Evolutionary conservation across 1,140 invertebrate genomes (phyloP).

Genomic region (Hylyphantes graminicola): DNA sequence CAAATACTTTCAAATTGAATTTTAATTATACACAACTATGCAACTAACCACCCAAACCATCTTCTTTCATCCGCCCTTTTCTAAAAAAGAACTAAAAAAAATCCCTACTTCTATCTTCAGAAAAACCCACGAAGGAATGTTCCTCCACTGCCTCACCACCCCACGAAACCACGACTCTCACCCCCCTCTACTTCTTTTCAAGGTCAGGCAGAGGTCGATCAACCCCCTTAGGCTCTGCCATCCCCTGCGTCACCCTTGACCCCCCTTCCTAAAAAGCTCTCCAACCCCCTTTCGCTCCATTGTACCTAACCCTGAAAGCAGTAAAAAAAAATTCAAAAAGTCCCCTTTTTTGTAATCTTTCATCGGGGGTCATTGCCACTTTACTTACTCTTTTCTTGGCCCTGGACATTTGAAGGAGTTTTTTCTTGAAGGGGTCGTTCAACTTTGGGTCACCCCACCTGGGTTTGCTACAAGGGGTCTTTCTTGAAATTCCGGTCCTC

Average conservation of each 20-base stretch:
- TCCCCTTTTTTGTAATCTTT: constrained; percentile 10
- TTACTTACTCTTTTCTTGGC: constrained; percentile 1
- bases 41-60: too few relatives aligned
- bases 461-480: constrained; percentile 14
- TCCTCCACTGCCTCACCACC: too few relatives aligned
- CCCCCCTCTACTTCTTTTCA: neutral
- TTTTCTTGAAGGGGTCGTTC: constrained; percentile 30
- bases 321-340: neutral
- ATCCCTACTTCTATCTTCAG: too few relatives aligned
- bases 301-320: constrained; percentile 8
- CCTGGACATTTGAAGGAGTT: constrained; percentile 7
- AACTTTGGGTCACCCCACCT: constrained; percentile 30
- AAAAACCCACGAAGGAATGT: too few relatives aligned
- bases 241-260: constrained; percentile 41
- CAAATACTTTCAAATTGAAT: too few relatives aligned
- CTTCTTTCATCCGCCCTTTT: too few relatives aligned
- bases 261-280: neutral
- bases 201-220: constrained; percentile 43
- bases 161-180: too few relatives aligned
- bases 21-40: too few relatives aligned
- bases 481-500: constrained; percentile 11
- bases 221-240: constrained; percentile 28
- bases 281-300: constrained; percentile 38
- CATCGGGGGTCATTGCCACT: constrained; percentile 32
- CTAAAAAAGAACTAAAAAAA: too few relatives aligned